Conservation (phyloP, 2,888 invertebrate species). For the Cerceris rybyensis region DNA sequence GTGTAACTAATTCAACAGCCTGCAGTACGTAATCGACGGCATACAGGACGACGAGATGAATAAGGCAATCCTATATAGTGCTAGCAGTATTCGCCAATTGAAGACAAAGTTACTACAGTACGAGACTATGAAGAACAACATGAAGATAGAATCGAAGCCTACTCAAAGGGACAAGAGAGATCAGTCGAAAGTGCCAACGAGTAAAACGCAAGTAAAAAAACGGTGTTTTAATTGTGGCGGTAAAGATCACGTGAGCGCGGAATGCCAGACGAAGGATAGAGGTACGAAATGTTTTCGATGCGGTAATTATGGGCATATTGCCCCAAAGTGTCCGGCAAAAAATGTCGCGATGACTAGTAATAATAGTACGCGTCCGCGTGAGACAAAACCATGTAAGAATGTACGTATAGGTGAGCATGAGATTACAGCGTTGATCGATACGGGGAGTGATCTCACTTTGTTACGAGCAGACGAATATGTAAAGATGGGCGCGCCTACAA, state of each 20-base stretch:
- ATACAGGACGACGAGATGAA: slow-evolving; percentile 35
- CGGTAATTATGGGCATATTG: slow-evolving; percentile 13
- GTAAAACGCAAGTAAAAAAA: too few species aligned
- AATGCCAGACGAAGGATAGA: neutral
- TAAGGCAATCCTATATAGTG: slow-evolving; percentile 43
- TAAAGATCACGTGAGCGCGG: neutral
- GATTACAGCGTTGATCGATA: slow-evolving; percentile 13
- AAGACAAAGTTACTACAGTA: slow-evolving; percentile 37
- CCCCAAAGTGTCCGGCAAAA: neutral
- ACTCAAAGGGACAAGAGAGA: slow-evolving; percentile 18
- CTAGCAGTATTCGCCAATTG: slow-evolving; percentile 34
- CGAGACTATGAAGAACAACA: slow-evolving; percentile 33
- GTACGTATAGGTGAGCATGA: neutral
- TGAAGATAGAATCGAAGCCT: slow-evolving; percentile 28
- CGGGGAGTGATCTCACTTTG: slow-evolving; percentile 17
- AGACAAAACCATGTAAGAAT: neutral
- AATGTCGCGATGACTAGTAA: neutral
- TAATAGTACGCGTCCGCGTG: too few species aligned
- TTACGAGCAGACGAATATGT: slow-evolving; percentile 2
- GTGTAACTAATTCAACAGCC: too few species aligned
- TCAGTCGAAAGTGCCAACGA: neutral
- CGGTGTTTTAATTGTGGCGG: slow-evolving; percentile 14
- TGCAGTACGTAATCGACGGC: slow-evolving; percentile 50
- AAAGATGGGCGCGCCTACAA: neutral
- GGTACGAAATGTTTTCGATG: slow-evolving; percentile 4